Percentiles rank a stretch among this genome's conserved stretches.
Evolutionary conservation across 2,113 vertebrate genomes (phyloP).

Genomic region (Recurvirostra avosetta): DNA sequence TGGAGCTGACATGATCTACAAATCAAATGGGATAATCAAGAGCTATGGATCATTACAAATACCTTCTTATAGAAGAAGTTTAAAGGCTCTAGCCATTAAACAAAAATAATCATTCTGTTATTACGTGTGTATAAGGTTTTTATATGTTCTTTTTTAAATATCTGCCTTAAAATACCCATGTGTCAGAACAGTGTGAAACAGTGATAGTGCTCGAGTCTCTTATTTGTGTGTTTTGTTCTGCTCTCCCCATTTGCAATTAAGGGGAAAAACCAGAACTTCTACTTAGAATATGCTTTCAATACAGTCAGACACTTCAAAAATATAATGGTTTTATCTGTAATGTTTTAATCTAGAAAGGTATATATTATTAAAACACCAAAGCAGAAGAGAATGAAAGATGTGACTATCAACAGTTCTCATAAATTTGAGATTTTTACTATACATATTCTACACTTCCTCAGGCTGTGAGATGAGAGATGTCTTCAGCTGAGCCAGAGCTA

Average conservation of each 20-base stretch:
- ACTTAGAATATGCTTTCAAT: not conserved
- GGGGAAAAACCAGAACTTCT: fast-evolving
- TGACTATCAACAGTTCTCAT: not conserved
- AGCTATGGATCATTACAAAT: not conserved
- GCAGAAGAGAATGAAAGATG: not conserved
- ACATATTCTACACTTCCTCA: not conserved
- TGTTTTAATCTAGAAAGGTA: not conserved
- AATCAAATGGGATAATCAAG: not conserved
- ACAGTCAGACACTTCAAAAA: not conserved
- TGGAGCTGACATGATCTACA: not conserved
- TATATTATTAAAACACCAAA: not conserved
- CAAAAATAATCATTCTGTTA: not conserved
- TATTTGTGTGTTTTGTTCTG: not conserved
- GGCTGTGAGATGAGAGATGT: not conserved
- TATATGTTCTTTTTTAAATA: not conserved
- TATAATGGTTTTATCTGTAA: not conserved
- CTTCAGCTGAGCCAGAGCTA: not conserved
- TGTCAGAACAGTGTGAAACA: not conserved
- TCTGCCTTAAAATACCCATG: not conserved
- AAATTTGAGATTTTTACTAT: not conserved
- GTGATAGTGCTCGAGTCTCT: not conserved
- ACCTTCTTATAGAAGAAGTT: not conserved
- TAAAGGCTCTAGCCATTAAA: not conserved
- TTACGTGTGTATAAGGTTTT: not conserved
- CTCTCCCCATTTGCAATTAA: not conserved